Percentiles rank a stretch among this genome's conserved stretches.
Evolutionary conservation across 2,888 invertebrate genomes (phyloP).

Genomic region (Drosophila mayaguana): DNA sequence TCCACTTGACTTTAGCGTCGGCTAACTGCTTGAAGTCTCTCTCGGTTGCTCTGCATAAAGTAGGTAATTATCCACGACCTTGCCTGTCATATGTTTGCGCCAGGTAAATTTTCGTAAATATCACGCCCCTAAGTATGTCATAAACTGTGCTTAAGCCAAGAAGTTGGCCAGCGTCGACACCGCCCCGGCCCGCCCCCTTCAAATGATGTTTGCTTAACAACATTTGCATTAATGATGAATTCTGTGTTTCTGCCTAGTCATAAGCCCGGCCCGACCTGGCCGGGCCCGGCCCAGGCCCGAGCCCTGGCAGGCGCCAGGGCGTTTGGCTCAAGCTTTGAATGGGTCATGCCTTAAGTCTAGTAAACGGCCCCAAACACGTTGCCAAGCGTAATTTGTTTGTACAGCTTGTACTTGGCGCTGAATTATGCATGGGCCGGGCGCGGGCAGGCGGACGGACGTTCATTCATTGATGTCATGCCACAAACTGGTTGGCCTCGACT

Average conservation of each 20-base stretch:
- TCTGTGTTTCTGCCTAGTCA: slow-evolving; percentile 48
- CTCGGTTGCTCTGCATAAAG: slow-evolving; percentile 9
- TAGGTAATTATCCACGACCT: slow-evolving; percentile 48
- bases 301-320: neutral
- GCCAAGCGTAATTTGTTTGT: slow-evolving; percentile 57
- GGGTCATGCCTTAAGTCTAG: slow-evolving; percentile 30
- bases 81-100: slow-evolving; percentile 37
- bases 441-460: neutral
- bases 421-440: slow-evolving; percentile 44
- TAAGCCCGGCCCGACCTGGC: slow-evolving; percentile 37
- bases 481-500: slow-evolving; percentile 26
- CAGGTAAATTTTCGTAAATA: slow-evolving; percentile 30
- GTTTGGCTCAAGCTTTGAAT: slow-evolving; percentile 18
- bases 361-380: slow-evolving; percentile 21
- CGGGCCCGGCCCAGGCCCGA: neutral
- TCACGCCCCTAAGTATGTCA: slow-evolving; percentile 50
- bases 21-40: slow-evolving; percentile 3
- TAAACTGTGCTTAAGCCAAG: slow-evolving; percentile 49
- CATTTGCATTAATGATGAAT: slow-evolving; percentile 71
- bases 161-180: slow-evolving; percentile 19
- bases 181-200: neutral
- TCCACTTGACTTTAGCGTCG: neutral
- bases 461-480: slow-evolving; percentile 7
- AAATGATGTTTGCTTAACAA: slow-evolving; percentile 59
- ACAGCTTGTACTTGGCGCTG: slow-evolving; percentile 47